These are phyloP conservation scores for Pygocentrus nattereri DNA, from an alignment of 2,797 vertebrate genomes.

Conservation along the genomic window DNA sequence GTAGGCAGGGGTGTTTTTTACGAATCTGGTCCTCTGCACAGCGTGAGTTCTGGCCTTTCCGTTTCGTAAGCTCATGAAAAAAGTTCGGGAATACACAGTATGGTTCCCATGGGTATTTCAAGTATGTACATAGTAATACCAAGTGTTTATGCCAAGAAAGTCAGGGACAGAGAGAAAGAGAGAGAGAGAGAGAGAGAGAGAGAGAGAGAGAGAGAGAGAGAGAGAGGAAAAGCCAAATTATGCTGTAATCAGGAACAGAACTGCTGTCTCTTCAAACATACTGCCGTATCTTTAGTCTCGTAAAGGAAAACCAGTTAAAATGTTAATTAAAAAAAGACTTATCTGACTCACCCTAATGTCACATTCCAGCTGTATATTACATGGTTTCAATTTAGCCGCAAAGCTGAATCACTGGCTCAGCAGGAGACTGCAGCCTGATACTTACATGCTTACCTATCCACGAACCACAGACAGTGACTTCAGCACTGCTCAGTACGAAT, in stretches of 20 bases:
- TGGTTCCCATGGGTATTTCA: constrained; percentile 11
- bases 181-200: no score
- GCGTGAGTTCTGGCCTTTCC: neutral
- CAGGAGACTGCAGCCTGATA: neutral
- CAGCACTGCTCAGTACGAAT: neutral
- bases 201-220: no score
- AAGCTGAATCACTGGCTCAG: neutral
- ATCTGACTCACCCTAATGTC: neutral
- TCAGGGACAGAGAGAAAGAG: neutral
- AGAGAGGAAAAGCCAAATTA: neutral
- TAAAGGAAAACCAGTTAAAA: neutral
- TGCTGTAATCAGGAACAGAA: neutral
- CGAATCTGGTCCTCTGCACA: neutral
- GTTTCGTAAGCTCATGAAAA: constrained; percentile 6
- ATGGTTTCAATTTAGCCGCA: neutral
- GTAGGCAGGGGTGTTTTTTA: neutral
- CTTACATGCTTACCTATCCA: neutral
- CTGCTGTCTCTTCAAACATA: neutral
- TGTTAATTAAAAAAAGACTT: neutral
- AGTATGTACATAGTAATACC: neutral
- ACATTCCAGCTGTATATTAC: neutral
- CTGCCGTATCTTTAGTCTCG: neutral
- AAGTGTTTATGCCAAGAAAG: constrained; percentile 14
- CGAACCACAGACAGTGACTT: neutral
- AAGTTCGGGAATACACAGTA: neutral